These are phyloP conservation scores for Diogma glabrata DNA, from an alignment of 2,888 invertebrate species.

Conservation along the genomic window DNA sequence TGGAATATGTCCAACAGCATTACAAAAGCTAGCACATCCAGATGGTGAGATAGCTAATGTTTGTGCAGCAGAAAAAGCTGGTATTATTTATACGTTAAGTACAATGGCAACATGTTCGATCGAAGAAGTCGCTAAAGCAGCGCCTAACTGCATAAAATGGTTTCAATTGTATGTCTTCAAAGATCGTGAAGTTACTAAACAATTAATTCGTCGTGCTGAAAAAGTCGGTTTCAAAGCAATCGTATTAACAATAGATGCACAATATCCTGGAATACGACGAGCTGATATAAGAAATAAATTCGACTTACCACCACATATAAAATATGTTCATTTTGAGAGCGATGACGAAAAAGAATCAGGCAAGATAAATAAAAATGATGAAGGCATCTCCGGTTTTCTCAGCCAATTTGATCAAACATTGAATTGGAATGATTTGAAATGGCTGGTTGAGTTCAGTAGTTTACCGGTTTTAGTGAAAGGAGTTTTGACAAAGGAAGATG, in stretches of 20 bases:
- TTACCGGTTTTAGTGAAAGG: conserved; percentile 81
- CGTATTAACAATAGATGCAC: conserved; percentile 81
- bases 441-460: conserved; percentile 67
- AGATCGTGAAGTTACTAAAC: conserved; percentile 64
- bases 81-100: conserved; percentile 69
- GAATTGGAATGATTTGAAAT: conserved; percentile 74
- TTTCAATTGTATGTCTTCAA: conserved; percentile 86
- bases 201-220: conserved; percentile 67
- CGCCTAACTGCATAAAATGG: conserved; percentile 70
- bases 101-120: conserved; percentile 79
- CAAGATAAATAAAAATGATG: conserved; percentile 22
- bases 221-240: conserved; percentile 75
- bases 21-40: conserved; percentile 84
- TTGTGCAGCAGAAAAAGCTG: conserved; percentile 66
- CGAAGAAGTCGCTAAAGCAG: conserved; percentile 71
- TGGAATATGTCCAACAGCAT: conserved; percentile 79
- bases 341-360: conserved; percentile 21
- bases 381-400: conserved; percentile 55
- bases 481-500: conserved; percentile 76
- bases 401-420: conserved; percentile 68
- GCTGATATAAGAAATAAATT: conserved; percentile 79
- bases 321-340: conserved; percentile 66
- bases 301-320: conserved; percentile 64
- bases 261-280: conserved; percentile 70
- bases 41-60: conserved; percentile 79